Conservation (phyloP, 2,113 vertebrate genomes). For the Fulmarus glacialis region DNA sequence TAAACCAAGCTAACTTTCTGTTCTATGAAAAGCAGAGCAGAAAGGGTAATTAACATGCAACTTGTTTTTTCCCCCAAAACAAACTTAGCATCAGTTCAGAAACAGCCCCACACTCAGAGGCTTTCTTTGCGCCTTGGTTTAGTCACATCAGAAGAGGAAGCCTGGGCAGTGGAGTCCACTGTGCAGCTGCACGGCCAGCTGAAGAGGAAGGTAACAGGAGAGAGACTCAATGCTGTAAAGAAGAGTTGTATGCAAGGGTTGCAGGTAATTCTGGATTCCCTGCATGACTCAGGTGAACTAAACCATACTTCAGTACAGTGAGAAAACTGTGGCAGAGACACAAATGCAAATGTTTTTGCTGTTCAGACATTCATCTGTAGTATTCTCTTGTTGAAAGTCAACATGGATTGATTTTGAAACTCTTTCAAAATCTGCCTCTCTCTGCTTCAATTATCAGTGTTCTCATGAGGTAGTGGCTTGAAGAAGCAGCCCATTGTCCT, state of each 20-base stretch:
- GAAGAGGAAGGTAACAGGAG: background rate
- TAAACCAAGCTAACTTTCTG: background rate
- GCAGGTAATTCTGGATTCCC: background rate
- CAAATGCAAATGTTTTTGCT: background rate
- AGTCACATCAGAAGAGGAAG: background rate
- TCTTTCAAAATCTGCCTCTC: background rate
- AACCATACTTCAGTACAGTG: background rate
- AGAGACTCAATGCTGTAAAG: background rate
- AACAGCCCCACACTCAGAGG: background rate
- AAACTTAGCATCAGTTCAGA: background rate
- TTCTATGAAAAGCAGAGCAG: background rate
- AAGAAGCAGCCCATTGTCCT: background rate
- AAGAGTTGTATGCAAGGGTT: background rate
- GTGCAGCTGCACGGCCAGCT: background rate
- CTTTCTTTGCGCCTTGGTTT: background rate
- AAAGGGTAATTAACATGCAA: background rate
- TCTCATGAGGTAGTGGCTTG: background rate
- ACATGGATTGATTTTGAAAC: background rate
- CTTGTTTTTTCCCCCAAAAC: accelerated
- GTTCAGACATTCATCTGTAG: background rate
- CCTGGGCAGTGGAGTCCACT: background rate
- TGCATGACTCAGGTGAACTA: background rate
- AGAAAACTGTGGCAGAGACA: background rate
- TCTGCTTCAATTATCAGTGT: background rate
- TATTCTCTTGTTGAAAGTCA: background rate